These are phyloP conservation scores for Zaprionus tsacasi DNA, from an alignment of 1,140 invertebrate species.

Conservation along the genomic window DNA sequence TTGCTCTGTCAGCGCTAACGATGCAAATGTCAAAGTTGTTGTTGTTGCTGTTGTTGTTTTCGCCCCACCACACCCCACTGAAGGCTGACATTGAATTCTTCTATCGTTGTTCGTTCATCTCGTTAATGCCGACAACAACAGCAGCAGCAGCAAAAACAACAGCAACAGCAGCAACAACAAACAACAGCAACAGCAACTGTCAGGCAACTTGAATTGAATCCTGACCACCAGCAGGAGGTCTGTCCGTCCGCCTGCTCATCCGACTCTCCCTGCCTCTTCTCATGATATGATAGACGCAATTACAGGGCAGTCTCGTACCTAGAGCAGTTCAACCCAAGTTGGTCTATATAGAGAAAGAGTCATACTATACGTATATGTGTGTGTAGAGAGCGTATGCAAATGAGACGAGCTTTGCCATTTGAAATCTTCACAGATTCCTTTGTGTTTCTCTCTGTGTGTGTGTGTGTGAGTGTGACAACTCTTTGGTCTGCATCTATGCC, in stretches of 20 bases:
- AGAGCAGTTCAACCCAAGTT: conserved; percentile 11
- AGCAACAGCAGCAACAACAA: conserved; percentile 12
- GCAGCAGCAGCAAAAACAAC: conserved; percentile 1
- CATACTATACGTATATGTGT: background rate
- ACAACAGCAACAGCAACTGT: conserved; percentile 5
- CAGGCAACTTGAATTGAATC: conserved; percentile 18
- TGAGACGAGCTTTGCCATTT: conserved; percentile 21
- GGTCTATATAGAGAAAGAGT: background rate
- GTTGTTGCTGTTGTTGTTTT: conserved; percentile 12
- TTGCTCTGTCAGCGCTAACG: conserved; percentile 47
- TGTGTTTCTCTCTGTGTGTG: background rate
- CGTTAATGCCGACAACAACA: conserved; percentile 37
- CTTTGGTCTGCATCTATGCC: background rate
- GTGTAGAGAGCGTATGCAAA: conserved; percentile 20
- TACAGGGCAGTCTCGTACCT: conserved; percentile 8
- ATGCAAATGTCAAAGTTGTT: conserved; percentile 56
- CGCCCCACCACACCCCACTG: conserved; percentile 22
- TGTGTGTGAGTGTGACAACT: conserved; percentile 17
- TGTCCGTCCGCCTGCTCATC: background rate
- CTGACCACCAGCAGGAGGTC: conserved; percentile 31
- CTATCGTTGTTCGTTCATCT: conserved; percentile 43
- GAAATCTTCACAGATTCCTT: conserved; percentile 13
- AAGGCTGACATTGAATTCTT: conserved; percentile 46
- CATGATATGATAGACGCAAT: conserved; percentile 26
- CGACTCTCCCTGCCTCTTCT: background rate